A percentile compares a stretch with the other conserved stretches of the same genome.
phyloP scores from a whole-genome alignment of 2,797 vertebrate genomes.

The Parotocinclus haroldoi region DNA sequence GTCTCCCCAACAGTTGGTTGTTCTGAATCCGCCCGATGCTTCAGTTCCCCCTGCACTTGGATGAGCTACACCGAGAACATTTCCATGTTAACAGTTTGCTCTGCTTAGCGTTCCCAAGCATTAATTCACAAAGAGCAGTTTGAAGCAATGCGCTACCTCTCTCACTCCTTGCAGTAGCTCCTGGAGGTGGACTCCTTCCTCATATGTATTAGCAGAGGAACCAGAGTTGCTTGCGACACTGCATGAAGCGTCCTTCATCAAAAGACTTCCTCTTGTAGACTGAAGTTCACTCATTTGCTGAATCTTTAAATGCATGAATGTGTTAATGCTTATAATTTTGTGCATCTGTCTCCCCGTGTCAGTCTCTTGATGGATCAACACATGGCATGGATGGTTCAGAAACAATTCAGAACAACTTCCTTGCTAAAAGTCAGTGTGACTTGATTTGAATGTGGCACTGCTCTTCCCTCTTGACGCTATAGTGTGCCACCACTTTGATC shows the following conservation, averaged over 20 bases:
- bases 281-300: conserved; percentile 13
- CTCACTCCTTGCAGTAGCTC: conserved; percentile 42
- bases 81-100: background rate
- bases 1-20: conserved; percentile 5
- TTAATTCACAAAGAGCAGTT: too few relatives aligned
- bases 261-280: background rate
- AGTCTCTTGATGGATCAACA: too few relatives aligned
- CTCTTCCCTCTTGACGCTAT: too few relatives aligned
- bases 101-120: too few relatives aligned
- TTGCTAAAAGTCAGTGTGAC: too few relatives aligned
- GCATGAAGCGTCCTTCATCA: background rate
- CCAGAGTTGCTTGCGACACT: background rate
- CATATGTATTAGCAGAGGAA: background rate
- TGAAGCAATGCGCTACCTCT: conserved; percentile 24
- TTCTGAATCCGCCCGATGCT: conserved; percentile 23
- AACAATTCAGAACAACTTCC: too few relatives aligned
- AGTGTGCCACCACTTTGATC: too few relatives aligned
- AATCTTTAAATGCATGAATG: conserved; percentile 8
- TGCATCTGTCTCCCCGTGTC: too few relatives aligned
- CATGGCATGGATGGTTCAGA: too few relatives aligned
- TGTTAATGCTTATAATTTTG: too few relatives aligned
- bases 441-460: too few relatives aligned
- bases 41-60: conserved; percentile 35
- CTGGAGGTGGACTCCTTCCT: conserved; percentile 33
- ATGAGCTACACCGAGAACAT: conserved; percentile 32